phyloP scores from a whole-genome alignment of 2,888 invertebrate species.

The Calliopum simillimum region DNA sequence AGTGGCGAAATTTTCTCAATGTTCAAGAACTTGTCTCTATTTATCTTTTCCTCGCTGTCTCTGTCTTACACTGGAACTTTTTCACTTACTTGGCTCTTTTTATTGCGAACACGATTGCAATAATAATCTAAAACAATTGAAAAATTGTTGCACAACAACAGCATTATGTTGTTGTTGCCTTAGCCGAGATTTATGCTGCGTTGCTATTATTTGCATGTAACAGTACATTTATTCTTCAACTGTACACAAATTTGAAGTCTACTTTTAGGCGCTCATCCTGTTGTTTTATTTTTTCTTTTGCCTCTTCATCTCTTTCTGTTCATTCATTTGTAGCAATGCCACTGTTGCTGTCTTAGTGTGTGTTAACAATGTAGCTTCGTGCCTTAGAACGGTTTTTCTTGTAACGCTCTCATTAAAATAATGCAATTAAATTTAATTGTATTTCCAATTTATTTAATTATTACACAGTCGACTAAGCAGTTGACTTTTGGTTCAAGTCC shows the following conservation, averaged over 20 bases:
- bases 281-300: background rate
- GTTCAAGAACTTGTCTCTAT: background rate
- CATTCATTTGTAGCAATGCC: background rate
- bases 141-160: constrained; percentile 15
- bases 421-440: constrained; percentile 56
- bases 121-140: constrained; percentile 34
- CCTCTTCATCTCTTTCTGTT: background rate
- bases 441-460: constrained; percentile 62
- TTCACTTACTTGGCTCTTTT: background rate
- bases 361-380: constrained; percentile 26
- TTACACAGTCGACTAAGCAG: constrained; percentile 39
- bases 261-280: constrained; percentile 4
- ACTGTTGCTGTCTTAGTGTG: background rate
- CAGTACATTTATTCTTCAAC: background rate
- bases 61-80: background rate
- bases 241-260: constrained; percentile 21
- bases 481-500: constrained; percentile 19
- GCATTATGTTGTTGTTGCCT: background rate
- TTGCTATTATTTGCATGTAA: too few relatives aligned
- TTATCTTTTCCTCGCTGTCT: background rate
- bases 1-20: too few relatives aligned
- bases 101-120: constrained; percentile 25
- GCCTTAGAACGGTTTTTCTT: constrained; percentile 31
- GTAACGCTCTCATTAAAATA: constrained; percentile 37
- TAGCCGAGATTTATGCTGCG: constrained; percentile 14